Percentiles rank a stretch among this genome's conserved stretches.
These are phyloP conservation scores for Conus betulinus DNA, from an alignment of 1,140 invertebrate genomes.

Conservation along the genomic window DNA sequence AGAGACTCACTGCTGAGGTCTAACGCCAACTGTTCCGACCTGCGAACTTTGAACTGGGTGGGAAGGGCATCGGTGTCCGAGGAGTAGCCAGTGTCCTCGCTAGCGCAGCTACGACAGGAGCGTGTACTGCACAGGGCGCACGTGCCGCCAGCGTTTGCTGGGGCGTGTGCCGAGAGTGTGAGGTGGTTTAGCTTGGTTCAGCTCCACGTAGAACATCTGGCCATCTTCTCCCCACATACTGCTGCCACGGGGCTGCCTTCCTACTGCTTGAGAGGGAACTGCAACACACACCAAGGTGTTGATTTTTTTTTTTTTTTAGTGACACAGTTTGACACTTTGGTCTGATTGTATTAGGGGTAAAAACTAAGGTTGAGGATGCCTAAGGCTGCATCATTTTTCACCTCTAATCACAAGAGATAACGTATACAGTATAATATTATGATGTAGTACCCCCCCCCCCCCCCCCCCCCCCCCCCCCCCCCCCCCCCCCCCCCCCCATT, in stretches of 20 bases:
- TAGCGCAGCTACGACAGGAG: constrained; percentile 39
- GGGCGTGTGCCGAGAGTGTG: not conserved
- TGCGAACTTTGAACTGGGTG: not conserved
- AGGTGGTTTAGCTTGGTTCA: constrained; percentile 26
- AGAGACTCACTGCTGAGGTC: not conserved
- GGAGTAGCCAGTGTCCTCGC: constrained; percentile 51
- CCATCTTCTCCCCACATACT: constrained; percentile 52
- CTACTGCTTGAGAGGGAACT: constrained; percentile 17
- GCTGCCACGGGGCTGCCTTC: constrained; percentile 45
- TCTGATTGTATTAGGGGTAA: too few relatives aligned
- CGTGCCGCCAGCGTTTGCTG: constrained; percentile 20
- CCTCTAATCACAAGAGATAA: too few relatives aligned
- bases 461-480: too few relatives aligned
- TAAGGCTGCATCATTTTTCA: too few relatives aligned
- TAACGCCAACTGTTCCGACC: not conserved
- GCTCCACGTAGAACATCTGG: constrained; percentile 59
- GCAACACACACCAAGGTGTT: constrained; percentile 6
- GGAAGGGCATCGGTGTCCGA: constrained; percentile 38
- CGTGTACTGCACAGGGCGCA: constrained; percentile 37
- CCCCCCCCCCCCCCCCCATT: too few relatives aligned
- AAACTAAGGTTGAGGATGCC: too few relatives aligned
- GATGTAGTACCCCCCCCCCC: too few relatives aligned
- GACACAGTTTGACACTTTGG: too few relatives aligned
- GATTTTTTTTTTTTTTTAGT: not conserved
- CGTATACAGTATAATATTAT: too few relatives aligned